Evolutionary conservation across 2,113 vertebrate species (phyloP), one percentile per base, ranked within the genome.

Genomic region (Pelecanoides urinatrix): DNA sequence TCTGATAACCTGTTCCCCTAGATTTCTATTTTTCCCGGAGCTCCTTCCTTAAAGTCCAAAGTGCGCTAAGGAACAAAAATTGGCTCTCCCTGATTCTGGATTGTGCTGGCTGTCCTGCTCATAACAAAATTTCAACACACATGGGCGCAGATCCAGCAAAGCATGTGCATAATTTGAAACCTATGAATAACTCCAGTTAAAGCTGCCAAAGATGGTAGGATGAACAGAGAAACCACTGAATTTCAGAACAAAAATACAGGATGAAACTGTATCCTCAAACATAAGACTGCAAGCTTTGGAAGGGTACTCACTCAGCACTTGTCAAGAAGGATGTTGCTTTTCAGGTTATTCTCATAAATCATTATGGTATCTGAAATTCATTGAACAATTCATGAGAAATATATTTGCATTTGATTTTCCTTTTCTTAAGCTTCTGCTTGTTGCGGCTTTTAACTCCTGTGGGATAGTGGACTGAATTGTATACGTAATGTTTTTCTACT

Each of bases 181-280:
- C 84, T 42, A 89, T 67, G 93, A 94, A 86, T 95, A 97, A 94
- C 81, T 95, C 58, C 32, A 71, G 74, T 82, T 95, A 90, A 95
- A 91, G 71, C 81, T 95, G 96, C 87, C 96, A 97, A 95, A 75
- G 92, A 76, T 83, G 92, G 80, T 90, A 97, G 95, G 92, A 83
- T 61, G 96, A 86, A 95, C 86, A 95, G 88, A 95, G 79, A 92
- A 95, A 95, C 66, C 45, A 85, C 62, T 80, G 83, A 94, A 87
- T 91, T 95, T 72, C 74, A 80, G 77, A 94, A 50, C 6, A 87
- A 91, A 94, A 97, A 81, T 88, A 81, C 15, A 40, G 58, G 83
- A 91, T 72, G 77, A 84, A 94, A 94, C 66, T 66, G 49, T 81
- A 92, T 92, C 67, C 50, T 95, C 80, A 92, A 92, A 85, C 11